Evolutionary conservation across 2,113 vertebrate species (phyloP), one percentile per base, ranked within the genome.

Genomic region (Podarcis muralis): DNA sequence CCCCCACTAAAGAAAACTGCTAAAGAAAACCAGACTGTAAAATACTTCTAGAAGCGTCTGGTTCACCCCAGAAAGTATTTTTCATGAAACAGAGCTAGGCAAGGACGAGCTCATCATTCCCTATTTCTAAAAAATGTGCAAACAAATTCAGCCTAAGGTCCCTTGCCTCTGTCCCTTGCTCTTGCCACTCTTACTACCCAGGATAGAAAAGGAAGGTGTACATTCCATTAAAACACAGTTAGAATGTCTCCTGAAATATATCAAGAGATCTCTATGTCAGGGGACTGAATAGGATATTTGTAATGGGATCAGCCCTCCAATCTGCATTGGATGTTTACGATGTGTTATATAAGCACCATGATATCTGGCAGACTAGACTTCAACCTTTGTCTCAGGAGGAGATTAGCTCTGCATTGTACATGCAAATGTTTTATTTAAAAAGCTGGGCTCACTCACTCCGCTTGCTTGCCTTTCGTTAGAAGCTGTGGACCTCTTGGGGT

Each of bases 181-280:
- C 20, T 18, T 22, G 48, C 6, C 7, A 5, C 1, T 0, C 0
- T 16, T 1, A 53, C 30, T 20, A n/a, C 12, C 4, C n/a, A n/a
- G 2, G 78, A 81, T 32, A 23, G 9, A 6, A 6, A 3, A 40
- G 37, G 18, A 20, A 40, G 32, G 3, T 35, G 37, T 20, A 22
- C 74, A 37, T 22, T 35, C 5, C 20, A 23, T 11, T 77, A 22
- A 3, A 25, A 77, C n/a, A 40, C 37, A 40, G 37, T 22, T 35
- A 37, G 9, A 40, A 18, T 76, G 74, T 53, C 13, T 6, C 48
- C 16, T 79, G 48, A 53, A 23, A 79, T 79, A 57, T n/a, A 57
- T 6, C 30, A 2, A 57, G 27, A 7, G 27, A 57, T 12, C 15
- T n/a, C 27, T 27, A 11, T 43, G 15, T 15, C 40, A 15, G 40